Evolutionary conservation across 2,888 invertebrate genomes (phyloP), one percentile per base, ranked within the genome.

Genomic region (Xiphydria camelus): DNA sequence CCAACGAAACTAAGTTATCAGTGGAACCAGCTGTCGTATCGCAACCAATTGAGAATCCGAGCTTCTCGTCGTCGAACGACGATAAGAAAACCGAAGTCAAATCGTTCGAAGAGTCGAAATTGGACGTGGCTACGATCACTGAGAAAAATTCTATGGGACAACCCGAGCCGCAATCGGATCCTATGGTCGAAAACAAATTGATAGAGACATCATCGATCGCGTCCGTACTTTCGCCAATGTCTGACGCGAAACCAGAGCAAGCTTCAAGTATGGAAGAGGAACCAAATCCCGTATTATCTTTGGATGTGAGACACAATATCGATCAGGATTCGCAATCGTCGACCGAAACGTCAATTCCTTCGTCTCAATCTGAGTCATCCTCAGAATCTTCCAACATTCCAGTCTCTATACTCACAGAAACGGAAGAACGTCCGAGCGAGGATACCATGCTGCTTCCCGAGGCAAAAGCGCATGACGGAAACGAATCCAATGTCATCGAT

Each of bases 401-500:
- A n/a, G 21, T 25, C 14, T 14, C 17, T 20, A 20, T 14, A 14
- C 10, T 17, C 26, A 20, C 6, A 10, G 22, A 9, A 21, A 36
- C 4, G 18, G 12, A 21, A 6, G 29, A 38, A n/a, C 12, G 25
- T 40, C 23, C 31, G 2, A 42, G 35, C 10, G 29, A 38, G n/a
- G 19, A 26, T 2, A 17, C 29, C 5, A 23, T 25, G 12, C 29
- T 21, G 9, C 22, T 45, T 12, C 39, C 35, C 3, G 40, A 40
- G 21, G 15, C 23, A 19, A 45, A 37, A 20, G 14, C 17, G 5
- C 45, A 34, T 6, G 33, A 53, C 10, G 40, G 41, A 3, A 69
- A 66, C 25, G 64, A 64, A 26, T 51, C 59, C 14, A 63, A 64
- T 21, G 53, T 63, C 0, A 56, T 59, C 9, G 64, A 64, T 14